Percentiles rank a stretch among this genome's conserved stretches.
Conservation (phyloP, 2,113 vertebrate genomes). For the Haemorhous mexicanus region DNA sequence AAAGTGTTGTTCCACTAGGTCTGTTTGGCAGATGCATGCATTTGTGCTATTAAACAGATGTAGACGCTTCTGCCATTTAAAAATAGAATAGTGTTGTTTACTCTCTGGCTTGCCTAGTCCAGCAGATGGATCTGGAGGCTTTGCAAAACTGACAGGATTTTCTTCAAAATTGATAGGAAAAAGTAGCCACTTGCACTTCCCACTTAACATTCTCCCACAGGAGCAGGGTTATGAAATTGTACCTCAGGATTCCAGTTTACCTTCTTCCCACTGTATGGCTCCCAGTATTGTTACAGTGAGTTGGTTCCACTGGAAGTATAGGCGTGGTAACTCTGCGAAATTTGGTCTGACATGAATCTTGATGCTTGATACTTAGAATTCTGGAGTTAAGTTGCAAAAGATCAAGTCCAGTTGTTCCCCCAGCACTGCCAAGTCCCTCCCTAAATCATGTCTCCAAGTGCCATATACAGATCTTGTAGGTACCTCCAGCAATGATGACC, state of each 20-base stretch:
- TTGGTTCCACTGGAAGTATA: background rate
- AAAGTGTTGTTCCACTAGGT: background rate
- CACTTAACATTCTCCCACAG: background rate
- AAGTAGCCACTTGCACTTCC: background rate
- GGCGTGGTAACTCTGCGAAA: background rate
- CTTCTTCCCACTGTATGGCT: background rate
- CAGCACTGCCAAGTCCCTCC: background rate
- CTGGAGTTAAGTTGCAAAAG: background rate
- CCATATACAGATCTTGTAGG: background rate
- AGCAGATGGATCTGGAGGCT: background rate
- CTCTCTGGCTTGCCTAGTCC: background rate
- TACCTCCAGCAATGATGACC: background rate
- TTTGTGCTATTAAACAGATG: conserved; percentile 46
- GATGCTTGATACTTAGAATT: background rate
- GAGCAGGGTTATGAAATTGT: background rate
- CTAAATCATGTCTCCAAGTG: background rate
- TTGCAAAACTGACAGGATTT: background rate
- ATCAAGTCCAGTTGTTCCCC: background rate
- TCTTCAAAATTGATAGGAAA: background rate
- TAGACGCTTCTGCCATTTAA: background rate
- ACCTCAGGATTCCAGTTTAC: background rate
- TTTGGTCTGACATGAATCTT: background rate
- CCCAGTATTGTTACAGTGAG: background rate
- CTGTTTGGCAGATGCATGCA: conserved; percentile 31
- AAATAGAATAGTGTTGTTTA: background rate